Percentiles rank a stretch among this genome's conserved stretches.
Evolutionary conservation across 2,888 invertebrate genomes (phyloP).

Genomic region (Gibbula magus): DNA sequence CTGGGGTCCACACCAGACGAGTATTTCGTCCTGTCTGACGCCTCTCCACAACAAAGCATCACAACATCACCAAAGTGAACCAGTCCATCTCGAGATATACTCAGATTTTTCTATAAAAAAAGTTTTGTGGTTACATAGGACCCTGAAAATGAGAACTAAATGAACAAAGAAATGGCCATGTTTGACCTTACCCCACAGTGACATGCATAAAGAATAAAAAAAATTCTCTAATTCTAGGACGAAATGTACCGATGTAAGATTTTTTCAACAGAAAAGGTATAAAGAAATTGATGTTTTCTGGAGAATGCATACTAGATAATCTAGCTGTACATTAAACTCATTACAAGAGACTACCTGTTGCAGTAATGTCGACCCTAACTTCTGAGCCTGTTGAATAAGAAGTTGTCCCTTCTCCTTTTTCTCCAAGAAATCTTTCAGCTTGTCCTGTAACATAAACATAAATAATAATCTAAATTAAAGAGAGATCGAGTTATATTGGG

Average conservation of each 20-base stretch:
- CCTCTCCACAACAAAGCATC: conserved; percentile 63
- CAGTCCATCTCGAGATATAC: conserved; percentile 67
- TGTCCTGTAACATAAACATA: conserved; percentile 62
- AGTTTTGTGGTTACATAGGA: not conserved
- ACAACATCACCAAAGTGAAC: conserved; percentile 72
- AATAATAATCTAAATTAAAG: too few species aligned
- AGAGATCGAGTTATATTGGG: too few species aligned
- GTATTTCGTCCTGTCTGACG: conserved; percentile 56
- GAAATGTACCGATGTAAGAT: too few species aligned
- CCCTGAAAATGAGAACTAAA: too few species aligned
- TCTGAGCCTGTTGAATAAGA: conserved; percentile 68
- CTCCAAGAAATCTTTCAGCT: conserved; percentile 72
- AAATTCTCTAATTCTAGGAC: too few species aligned
- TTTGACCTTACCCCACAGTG: too few species aligned
- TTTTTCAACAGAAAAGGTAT: too few species aligned
- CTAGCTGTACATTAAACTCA: too few species aligned
- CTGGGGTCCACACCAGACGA: conserved; percentile 60
- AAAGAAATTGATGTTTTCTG: too few species aligned
- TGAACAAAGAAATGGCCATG: too few species aligned
- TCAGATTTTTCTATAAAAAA: conserved; percentile 58
- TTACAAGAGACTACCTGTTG: conserved; percentile 47
- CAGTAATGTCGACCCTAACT: conserved; percentile 54
- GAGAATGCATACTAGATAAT: too few species aligned
- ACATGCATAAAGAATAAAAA: too few species aligned
- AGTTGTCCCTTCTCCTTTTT: conserved; percentile 70